A percentile compares a stretch with the other conserved stretches of the same genome.
Evolutionary conservation across 2,113 vertebrate genomes (phyloP).

Genomic region (Podarcis muralis): DNA sequence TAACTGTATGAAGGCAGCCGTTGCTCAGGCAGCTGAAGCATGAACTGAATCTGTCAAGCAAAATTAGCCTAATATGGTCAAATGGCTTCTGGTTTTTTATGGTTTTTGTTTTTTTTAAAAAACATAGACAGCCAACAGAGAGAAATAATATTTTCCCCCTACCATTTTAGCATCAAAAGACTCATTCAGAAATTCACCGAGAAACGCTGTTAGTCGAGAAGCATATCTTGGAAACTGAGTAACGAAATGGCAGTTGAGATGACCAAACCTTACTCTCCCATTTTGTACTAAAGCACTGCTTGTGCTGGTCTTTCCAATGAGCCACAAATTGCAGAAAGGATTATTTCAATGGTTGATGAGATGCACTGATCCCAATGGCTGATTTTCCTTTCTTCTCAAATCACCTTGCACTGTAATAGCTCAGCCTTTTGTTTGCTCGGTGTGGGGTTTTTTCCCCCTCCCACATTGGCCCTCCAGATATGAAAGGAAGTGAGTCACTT

Average conservation of each 20-base stretch:
- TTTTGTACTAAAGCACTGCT: not conserved
- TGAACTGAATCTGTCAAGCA: conserved; percentile 76
- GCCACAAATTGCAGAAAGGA: not conserved
- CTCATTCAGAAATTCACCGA: conserved; percentile 35
- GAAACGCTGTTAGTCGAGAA: conserved; percentile 30
- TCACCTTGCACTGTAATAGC: not conserved
- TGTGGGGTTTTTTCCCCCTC: not conserved
- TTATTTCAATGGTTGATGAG: not conserved
- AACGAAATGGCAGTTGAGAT: not conserved
- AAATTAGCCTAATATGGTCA: conserved; percentile 76
- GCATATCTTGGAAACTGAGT: not conserved
- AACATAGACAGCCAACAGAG: conserved; percentile 42
- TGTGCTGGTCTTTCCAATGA: not conserved
- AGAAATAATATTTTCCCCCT: not conserved
- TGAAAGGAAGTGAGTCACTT: conserved; percentile 29
- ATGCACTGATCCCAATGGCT: not conserved
- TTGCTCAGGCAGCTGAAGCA: conserved; percentile 73
- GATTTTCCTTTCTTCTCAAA: not conserved
- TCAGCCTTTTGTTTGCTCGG: conserved; percentile 1
- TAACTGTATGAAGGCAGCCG: conserved; percentile 65
- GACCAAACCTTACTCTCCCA: not conserved
- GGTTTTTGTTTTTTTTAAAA: conserved; percentile 58
- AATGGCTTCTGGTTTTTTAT: conserved; percentile 67
- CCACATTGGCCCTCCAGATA: conserved; percentile 22
- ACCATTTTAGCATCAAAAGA: conserved; percentile 17